Evolutionary conservation across 2,888 invertebrate genomes (phyloP).

Genomic region (Lordiphosa andalusiaca): DNA sequence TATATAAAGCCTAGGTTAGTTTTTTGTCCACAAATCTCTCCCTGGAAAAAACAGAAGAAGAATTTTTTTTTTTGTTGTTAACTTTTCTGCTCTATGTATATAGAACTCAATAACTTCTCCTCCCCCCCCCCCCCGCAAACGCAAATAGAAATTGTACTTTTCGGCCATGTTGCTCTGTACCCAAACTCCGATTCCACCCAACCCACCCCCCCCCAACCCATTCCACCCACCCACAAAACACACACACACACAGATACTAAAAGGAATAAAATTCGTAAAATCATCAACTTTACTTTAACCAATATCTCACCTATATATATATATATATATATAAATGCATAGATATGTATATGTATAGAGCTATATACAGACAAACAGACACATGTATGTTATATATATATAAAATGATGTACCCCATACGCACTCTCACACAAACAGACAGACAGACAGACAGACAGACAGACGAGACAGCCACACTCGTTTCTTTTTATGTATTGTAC

Average conservation of each 20-base stretch:
- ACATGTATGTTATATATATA: conserved; percentile 14
- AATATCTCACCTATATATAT: conserved; percentile 30
- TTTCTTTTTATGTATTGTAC: conserved; percentile 49
- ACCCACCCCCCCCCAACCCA: background rate
- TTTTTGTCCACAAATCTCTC: conserved; percentile 23
- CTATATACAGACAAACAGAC: background rate
- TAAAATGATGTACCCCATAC: background rate
- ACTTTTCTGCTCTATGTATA: conserved; percentile 19
- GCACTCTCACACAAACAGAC: conserved; percentile 8
- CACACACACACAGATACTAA: background rate
- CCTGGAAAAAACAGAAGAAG: background rate
- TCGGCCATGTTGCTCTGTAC: too few relatives aligned
- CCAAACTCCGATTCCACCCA: too few relatives aligned
- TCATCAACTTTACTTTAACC: conserved; percentile 45
- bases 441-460: conserved; percentile 1
- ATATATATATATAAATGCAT: conserved; percentile 22
- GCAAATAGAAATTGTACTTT: too few relatives aligned
- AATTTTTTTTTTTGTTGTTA: background rate
- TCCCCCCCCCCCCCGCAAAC: background rate
- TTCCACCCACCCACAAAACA: background rate
- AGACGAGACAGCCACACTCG: conserved; percentile 9
- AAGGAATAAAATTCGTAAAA: conserved; percentile 25
- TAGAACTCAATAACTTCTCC: conserved; percentile 8
- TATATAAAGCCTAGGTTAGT: conserved; percentile 27
- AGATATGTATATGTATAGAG: conserved; percentile 5